Base-by-base conservation (phyloP, 2,888 invertebrate genomes). In the Andricus curvator region DNA sequence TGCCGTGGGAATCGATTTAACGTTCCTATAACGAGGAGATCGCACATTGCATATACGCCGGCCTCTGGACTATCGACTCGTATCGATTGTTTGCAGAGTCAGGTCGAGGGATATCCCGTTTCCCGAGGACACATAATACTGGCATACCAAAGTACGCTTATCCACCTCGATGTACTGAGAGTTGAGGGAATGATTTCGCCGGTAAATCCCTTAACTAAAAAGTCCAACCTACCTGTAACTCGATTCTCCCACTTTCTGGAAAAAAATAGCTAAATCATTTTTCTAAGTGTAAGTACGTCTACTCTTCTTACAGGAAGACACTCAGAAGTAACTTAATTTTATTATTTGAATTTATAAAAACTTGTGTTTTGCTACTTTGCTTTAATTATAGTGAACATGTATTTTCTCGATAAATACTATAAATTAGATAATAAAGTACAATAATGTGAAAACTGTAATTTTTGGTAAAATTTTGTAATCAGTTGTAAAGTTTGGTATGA, bases 81-180 rank as follows among this genome's bases (percentile, higher is more conserved):
- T 90, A 89, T 91, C 90, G 89, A 91, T 91, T 90, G 90, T 91
- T 91, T 88, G 87, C 87, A 86, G 85, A 88, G 88, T 88, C 87
- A 86, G 84, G 86, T 89, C 87, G 87, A 83, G 85, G 88, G 90
- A 91, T 92, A 92, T 91, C 91, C 89, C 90, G 88, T 92, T 92
- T 92, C 91, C 88, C 86, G 85, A 85, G 85, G 91, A 91, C 89
- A 91, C 89, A 90, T 91, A 91, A 91, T 90, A 91, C 91, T 86
- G 83, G 88, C 90, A 91, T 90, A 90, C 89, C 90, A 84, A 87
- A 85, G 87, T 89, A 86, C 86, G 81, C 87, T 85, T 82, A 83
- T 87, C 86, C 86, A 79, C 51, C 78, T 78, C 65, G 78, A 80
- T 84, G 82, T 84, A 80, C 78, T 76, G 78, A 79, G 83, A 84